Evolutionary conservation across 2,797 vertebrate species (phyloP), one percentile per base, ranked within the genome.

Genomic region (Leptoclinus maculatus): DNA sequence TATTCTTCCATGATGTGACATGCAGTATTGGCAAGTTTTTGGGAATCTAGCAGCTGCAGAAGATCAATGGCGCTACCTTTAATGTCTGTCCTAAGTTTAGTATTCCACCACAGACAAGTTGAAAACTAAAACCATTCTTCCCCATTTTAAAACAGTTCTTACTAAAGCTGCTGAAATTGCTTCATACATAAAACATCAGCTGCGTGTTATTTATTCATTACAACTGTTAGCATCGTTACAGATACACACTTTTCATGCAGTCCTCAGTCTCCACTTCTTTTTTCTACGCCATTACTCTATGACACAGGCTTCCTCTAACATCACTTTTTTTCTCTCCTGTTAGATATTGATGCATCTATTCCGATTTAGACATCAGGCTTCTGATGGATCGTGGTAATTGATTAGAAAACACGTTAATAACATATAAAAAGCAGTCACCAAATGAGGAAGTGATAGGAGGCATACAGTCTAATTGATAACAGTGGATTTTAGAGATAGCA

Each of bases 121-220:
- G 64, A 71, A 88, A 88, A 83, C 58, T 69, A 56, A 80, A 89
- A 81, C 29, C 74, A 76, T 54, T 79, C 62, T 87, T 80, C 27
- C 49, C 36, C 76, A 60, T 90, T 88, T 89, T 78, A 77, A 88
- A 83, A 84, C 62, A 49, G 59, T 89, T 88, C 88, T 88, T 80
- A 75, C 78, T 80, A 80, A 78, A 71, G 84, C 83, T 78, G 78
- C 87, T 92, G 80, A 90, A 93, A 93, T 91, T 83, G 80, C 87
- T 78, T 86, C 80, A 93, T 94, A 83, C 92, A 95, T 94, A 92
- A 93, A 89, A 85, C 88, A 94, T 93, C 60, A 68, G 73, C 69
- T 74, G 87, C 88, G 79, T 80, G 88, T 93, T 93, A 93, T 92
- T 92, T 93, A 93, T 93, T 94, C 87, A 94, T 94, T 89, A 91